Conservation (phyloP, 2,888 invertebrate species). For the Limnephilus lunatus region DNA sequence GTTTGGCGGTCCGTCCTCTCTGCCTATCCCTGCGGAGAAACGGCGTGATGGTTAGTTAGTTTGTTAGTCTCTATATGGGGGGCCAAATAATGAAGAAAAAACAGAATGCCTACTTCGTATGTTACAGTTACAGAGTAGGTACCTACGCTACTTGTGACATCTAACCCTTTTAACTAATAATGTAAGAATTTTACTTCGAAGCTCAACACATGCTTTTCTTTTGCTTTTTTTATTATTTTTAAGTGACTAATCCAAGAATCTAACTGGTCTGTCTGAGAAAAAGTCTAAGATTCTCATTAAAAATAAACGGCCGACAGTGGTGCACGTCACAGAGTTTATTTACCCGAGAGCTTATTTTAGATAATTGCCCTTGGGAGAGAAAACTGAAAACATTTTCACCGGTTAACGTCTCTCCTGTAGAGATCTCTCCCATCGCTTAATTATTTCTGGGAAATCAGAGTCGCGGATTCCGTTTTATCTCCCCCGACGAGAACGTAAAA, state of each 20-base stretch:
- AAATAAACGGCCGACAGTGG: constrained; percentile 31
- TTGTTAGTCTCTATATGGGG: too few species aligned
- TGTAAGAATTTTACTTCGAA: too few species aligned
- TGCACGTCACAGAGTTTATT: constrained; percentile 38
- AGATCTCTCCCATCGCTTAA: constrained; percentile 25
- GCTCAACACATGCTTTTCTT: background rate
- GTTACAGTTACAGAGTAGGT: too few species aligned
- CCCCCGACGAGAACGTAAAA: background rate
- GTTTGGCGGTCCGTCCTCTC: too few species aligned
- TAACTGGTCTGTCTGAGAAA: background rate
- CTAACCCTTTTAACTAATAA: too few species aligned
- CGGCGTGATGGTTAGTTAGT: too few species aligned
- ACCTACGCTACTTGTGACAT: too few species aligned
- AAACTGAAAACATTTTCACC: constrained; percentile 10
- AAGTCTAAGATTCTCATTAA: background rate
- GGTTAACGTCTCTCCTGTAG: background rate
- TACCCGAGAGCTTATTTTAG: constrained; percentile 45
- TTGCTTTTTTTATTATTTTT: background rate
- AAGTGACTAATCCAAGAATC: background rate
- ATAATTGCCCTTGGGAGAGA: constrained; percentile 36
- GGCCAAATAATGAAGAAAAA: too few species aligned
- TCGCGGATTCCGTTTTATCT: background rate
- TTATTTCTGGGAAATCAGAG: background rate
- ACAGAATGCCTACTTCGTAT: too few species aligned
- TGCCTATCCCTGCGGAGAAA: too few species aligned